phyloP scores from a whole-genome alignment of 2,797 vertebrate species.

The Melanotaenia parkinsoni region DNA sequence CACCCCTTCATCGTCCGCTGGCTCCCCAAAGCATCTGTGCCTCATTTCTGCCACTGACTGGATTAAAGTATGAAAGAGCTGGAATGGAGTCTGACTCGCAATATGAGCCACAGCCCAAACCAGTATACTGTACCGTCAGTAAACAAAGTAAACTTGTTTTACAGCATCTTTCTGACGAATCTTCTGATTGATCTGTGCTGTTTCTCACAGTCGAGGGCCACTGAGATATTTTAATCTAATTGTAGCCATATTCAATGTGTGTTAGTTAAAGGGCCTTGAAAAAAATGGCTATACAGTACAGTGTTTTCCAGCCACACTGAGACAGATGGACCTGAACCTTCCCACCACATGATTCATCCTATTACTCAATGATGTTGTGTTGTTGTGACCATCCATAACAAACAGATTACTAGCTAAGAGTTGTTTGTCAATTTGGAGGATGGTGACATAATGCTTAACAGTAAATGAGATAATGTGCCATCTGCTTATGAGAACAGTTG shows the following conservation, averaged over 20 bases:
- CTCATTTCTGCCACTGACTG: constrained; percentile 78
- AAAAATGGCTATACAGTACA: constrained; percentile 34
- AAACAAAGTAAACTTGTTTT: constrained; percentile 47
- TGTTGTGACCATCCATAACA: constrained; percentile 81
- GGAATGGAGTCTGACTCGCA: constrained; percentile 50
- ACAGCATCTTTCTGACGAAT: constrained; percentile 57
- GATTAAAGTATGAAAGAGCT: constrained; percentile 69
- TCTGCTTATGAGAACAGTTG: constrained; percentile 52
- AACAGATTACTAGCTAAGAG: constrained; percentile 72
- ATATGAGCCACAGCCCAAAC: constrained; percentile 54
- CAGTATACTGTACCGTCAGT: constrained; percentile 45
- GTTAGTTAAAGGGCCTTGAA: constrained; percentile 20
- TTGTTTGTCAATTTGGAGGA: constrained; percentile 77
- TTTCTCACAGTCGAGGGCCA: constrained; percentile 34
- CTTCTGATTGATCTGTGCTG: constrained; percentile 38
- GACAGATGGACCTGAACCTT: constrained; percentile 79
- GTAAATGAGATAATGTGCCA: constrained; percentile 73
- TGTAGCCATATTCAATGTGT: constrained; percentile 30
- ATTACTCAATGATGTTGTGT: constrained; percentile 78
- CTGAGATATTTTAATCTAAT: constrained; percentile 37
- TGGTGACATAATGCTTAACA: constrained; percentile 79
- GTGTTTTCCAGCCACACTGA: constrained; percentile 61
- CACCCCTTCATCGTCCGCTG: constrained; percentile 74
- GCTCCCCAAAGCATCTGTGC: constrained; percentile 78
- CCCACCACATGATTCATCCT: constrained; percentile 81